Base-by-base conservation (phyloP, 2,797 vertebrate genomes). In the Chelon labrosus region DNA sequence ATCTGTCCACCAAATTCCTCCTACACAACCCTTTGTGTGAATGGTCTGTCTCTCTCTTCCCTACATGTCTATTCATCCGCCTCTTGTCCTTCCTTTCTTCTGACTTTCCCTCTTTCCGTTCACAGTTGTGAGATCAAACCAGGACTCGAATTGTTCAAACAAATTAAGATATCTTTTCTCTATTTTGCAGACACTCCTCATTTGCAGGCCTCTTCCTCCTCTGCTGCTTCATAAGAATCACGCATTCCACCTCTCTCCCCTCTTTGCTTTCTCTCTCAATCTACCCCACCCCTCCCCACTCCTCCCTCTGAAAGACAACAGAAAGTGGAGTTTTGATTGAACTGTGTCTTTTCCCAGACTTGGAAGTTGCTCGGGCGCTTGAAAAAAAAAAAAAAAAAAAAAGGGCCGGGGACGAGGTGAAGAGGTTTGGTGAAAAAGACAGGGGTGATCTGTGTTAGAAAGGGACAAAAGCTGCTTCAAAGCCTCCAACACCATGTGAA, bases 1-100 rank as follows among this genome's bases (percentile, higher is more conserved):
- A 78, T 83, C 80, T 83, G 75, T 77, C 70, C 61, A 68, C 78
- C 56, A 86, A 85, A 81, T 85, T 65, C 76, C 85, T 84, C 41
- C 44, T n/a, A 12, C 59, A 53, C 65, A 72, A 69, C 17, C 68
- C 41, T 67, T 41, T 73, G 63, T 81, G 65, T 64, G 42, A 31
- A 25, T 19, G 22, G 66, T 75, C 62, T 2, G 10, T 68, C 5
- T 67, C n/a, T 20, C 8, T 54, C 61, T 65, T 19, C 22, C 52
- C 25, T 44, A 8, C 17, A 6, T 3, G 55, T 73, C 56, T 37
- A 53, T 80, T 60, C 46, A 54, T 75, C 73, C 57, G 64, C 57
- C 55, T 58, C 66, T 70, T 2, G 44, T 68, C 74, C 66, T 31
- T 52, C 37, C 4, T 47, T 52, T 47, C 75, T 50, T 53, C 44